phyloP scores from a whole-genome alignment of 2,888 invertebrate species.

The Diarsia mendica region DNA sequence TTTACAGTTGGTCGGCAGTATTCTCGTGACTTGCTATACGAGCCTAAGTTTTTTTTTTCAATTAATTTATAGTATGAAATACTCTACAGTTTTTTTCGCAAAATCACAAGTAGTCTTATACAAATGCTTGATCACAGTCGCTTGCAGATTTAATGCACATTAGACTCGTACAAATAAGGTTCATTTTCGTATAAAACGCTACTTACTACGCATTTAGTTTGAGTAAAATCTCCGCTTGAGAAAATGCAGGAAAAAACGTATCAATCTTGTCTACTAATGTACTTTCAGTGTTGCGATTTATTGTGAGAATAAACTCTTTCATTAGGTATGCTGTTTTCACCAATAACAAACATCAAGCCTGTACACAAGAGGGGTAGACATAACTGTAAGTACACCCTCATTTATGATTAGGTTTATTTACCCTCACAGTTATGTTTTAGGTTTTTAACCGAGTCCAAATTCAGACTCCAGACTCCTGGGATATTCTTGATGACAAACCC shows the following conservation, averaged over 20 bases:
- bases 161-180: neutral
- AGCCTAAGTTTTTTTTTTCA: neutral
- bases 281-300: neutral
- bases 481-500: neutral
- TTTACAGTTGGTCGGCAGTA: too few relatives aligned
- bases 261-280: slow-evolving; percentile 12
- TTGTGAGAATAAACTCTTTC: neutral
- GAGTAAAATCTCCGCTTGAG: neutral
- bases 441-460: too few relatives aligned
- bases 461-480: neutral
- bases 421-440: too few relatives aligned
- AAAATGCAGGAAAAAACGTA: slow-evolving; percentile 1
- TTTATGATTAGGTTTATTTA: too few relatives aligned
- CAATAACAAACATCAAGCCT: neutral
- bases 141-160: too few relatives aligned
- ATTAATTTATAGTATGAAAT: neutral
- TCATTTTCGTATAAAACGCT: neutral
- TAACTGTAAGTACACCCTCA: too few relatives aligned
- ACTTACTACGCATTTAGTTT: neutral
- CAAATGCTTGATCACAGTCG: neutral
- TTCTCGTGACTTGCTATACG: too few relatives aligned
- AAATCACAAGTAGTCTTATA: slow-evolving; percentile 5
- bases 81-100: neutral
- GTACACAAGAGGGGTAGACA: too few relatives aligned
- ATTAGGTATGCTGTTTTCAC: slow-evolving; percentile 4